Percentiles rank a stretch among this genome's conserved stretches.
phyloP scores from a whole-genome alignment of 2,797 vertebrate species.

The Xiphorhynchus erythropygius region DNA sequence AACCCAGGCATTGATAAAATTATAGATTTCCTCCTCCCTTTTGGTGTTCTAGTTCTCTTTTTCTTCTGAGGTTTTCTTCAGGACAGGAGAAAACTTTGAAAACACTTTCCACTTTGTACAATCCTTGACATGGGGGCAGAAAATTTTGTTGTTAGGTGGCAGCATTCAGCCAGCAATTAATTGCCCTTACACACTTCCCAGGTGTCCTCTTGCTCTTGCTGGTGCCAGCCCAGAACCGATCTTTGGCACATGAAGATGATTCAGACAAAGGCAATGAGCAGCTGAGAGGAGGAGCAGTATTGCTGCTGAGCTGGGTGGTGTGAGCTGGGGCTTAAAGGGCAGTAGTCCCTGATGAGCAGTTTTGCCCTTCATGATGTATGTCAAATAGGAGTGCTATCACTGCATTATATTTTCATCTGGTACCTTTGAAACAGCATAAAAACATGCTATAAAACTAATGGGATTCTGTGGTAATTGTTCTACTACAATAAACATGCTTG shows the following conservation, averaged over 20 bases:
- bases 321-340: neutral
- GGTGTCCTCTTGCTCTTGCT: neutral
- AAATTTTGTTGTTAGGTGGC: neutral
- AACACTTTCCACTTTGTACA: neutral
- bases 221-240: neutral
- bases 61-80: neutral
- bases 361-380: neutral
- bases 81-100: neutral
- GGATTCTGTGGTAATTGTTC: neutral
- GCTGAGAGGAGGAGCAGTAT: neutral
- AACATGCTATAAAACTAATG: neutral
- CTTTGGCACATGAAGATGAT: fast-evolving
- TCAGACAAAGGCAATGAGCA: neutral
- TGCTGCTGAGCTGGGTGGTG: neutral
- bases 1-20: neutral
- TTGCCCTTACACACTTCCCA: neutral
- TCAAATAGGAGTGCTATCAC: neutral
- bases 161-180: neutral
- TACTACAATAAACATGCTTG: neutral
- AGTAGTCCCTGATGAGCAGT: neutral
- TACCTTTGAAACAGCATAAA: neutral
- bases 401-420: neutral
- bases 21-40: neutral
- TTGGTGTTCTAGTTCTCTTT: neutral
- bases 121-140: neutral